Percentiles rank a stretch among this genome's conserved stretches.
Conservation (phyloP, 2,113 vertebrate species). For the Chaenocephalus aceratus region DNA sequence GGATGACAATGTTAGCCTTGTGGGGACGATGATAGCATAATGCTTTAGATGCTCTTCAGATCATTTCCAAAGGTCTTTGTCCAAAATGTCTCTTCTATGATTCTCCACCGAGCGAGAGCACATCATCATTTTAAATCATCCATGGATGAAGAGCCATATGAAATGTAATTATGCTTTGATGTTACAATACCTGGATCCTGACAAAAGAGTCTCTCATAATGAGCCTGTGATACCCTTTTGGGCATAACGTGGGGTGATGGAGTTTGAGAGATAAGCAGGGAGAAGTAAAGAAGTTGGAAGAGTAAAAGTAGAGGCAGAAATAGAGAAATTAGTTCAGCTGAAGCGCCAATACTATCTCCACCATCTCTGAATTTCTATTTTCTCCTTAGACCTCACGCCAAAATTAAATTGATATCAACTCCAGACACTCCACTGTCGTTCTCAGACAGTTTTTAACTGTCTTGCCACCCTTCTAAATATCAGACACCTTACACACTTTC, state of each 20-base stretch:
- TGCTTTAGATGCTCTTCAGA: slow-evolving; percentile 43
- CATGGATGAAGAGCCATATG: slow-evolving; percentile 53
- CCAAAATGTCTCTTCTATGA: slow-evolving; percentile 32
- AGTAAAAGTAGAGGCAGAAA: slow-evolving; percentile 22
- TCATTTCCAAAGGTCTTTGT: slow-evolving; percentile 48
- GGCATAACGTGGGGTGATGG: slow-evolving; percentile 33
- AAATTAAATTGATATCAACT: slow-evolving; percentile 47
- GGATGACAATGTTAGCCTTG: slow-evolving; percentile 32
- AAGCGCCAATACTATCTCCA: slow-evolving; percentile 42
- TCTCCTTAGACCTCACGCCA: slow-evolving; percentile 25
- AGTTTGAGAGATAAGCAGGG: slow-evolving; percentile 20
- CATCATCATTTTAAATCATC: slow-evolving; percentile 48
- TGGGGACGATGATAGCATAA: slow-evolving; percentile 31
- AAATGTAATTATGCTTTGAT: slow-evolving; percentile 66
- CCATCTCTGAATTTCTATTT: slow-evolving; percentile 42
- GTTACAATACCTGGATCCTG: slow-evolving; percentile 60
- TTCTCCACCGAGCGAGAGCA: slow-evolving; percentile 31
- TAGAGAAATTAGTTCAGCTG: slow-evolving; percentile 35
- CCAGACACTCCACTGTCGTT: slow-evolving; percentile 4
- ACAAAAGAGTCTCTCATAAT: slow-evolving; percentile 39
- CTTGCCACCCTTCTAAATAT: slow-evolving; percentile 14
- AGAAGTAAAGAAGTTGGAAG: slow-evolving; percentile 16
- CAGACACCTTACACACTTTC: background rate
- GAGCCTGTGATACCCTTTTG: slow-evolving; percentile 35
- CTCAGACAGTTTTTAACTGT: slow-evolving; percentile 1